Conservation (phyloP, 2,888 invertebrate genomes). For the Nesidiocoris tenuis region DNA sequence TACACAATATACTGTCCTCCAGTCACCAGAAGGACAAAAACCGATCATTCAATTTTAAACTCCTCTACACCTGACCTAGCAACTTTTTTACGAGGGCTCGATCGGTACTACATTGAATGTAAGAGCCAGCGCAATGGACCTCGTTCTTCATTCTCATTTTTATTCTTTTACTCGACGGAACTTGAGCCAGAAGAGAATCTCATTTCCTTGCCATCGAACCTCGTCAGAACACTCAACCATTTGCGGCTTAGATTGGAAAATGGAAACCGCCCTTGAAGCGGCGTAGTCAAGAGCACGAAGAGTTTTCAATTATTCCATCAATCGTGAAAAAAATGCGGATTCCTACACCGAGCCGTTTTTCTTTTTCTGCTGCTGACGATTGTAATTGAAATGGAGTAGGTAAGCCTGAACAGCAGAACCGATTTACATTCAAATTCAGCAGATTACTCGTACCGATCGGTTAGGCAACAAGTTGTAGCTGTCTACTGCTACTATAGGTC, state of each 20-base stretch:
- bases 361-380: not conserved
- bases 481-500: too few species aligned
- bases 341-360: not conserved
- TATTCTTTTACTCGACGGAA: not conserved
- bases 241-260: not conserved
- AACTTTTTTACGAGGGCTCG: too few species aligned
- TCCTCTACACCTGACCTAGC: too few species aligned
- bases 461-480: too few species aligned
- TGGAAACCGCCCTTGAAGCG: not conserved
- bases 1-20: too few species aligned
- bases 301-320: slow-evolving; percentile 16
- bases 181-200: not conserved
- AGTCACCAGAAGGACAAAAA: too few species aligned
- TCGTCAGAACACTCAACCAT: slow-evolving; percentile 1
- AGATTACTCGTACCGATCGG: not conserved
- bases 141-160: too few species aligned
- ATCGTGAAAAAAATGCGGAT: not conserved
- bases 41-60: too few species aligned
- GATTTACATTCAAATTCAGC: slow-evolving; percentile 7
- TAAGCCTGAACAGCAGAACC: not conserved
- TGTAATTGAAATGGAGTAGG: not conserved
- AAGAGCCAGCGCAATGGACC: too few species aligned
- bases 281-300: not conserved
- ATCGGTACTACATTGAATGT: too few species aligned
- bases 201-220: not conserved